phyloP scores from a whole-genome alignment of 1,140 invertebrate genomes.

The Planococcus citri region DNA sequence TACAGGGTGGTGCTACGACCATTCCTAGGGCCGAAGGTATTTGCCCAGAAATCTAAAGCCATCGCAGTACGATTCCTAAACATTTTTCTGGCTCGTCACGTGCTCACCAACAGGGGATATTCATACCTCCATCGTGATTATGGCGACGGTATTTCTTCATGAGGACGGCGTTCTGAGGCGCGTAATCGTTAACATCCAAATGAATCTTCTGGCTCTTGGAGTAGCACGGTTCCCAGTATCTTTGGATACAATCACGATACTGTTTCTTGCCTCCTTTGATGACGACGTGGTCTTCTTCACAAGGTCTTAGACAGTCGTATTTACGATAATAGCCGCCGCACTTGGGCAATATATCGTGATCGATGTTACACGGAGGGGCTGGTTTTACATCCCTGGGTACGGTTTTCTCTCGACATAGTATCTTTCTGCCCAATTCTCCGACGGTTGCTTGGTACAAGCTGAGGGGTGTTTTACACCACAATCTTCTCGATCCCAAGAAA shows the following conservation, averaged over 20 bases:
- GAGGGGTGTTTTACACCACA: background rate
- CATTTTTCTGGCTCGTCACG: background rate
- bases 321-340: conserved; percentile 5
- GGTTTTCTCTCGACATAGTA: background rate
- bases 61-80: too few species aligned
- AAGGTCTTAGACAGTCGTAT: background rate
- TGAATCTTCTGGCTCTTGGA: background rate
- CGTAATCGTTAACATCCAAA: background rate
- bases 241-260: background rate
- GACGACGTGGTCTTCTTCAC: background rate
- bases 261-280: background rate
- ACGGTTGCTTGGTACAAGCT: background rate
- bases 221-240: background rate
- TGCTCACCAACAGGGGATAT: background rate
- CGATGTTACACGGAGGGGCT: background rate
- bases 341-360: background rate
- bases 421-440: background rate
- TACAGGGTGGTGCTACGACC: too few species aligned
- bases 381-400: background rate
- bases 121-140: background rate
- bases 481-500: background rate
- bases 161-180: background rate
- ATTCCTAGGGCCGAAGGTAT: too few species aligned
- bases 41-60: too few species aligned
- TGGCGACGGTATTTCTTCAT: background rate